Base-by-base conservation (phyloP, 2,888 invertebrate species). In the Aphrophora alni region DNA sequence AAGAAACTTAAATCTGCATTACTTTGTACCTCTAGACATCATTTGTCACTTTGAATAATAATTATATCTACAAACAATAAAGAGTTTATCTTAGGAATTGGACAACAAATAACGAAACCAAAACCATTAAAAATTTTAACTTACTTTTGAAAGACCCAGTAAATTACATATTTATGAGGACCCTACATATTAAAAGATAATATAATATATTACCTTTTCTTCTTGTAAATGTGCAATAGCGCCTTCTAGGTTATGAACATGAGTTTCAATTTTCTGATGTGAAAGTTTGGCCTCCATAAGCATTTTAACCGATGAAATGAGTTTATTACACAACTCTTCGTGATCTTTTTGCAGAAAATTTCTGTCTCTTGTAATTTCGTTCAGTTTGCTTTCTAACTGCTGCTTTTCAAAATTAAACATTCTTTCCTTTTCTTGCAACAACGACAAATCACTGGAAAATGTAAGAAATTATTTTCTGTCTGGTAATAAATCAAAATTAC, bases 311-410 rank as follows among this genome's bases (percentile, higher is more conserved):
- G 78, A 73, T 10, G 59, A 38, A 14, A 73, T 74, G 28, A 79
- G 33, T 38, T 79, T 79, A 28, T 38, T 79, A 33, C 69, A 79
- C 0, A 79, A n/a, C 17, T 79, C 78, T 59, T 74, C 78, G 14
- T 79, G 78, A 25, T 79, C 78, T 28, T 68, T 79, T 59, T 79
- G 78, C 5, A 79, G 78, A 38, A 59, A 44, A 12, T 79, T 59
- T 21, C 21, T 59, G 59, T 59, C 59, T 2, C 10, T 59, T n/a
- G 59, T 59, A 59, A 21, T 21, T 59, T 59, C 59, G 2, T 21
- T 59, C 59, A 59, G 21, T 59, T 21, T 59, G 59, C 21, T 59
- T 59, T 59, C 59, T 21, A 59, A 59, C 4, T 59, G 59, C 10
- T 59, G 21, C 7, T 59, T 59, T 21, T 59, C 59, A 59, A 21